These are phyloP conservation scores for Bacillus rossius DNA, from an alignment of 1,140 invertebrate genomes.

Conservation along the genomic window DNA sequence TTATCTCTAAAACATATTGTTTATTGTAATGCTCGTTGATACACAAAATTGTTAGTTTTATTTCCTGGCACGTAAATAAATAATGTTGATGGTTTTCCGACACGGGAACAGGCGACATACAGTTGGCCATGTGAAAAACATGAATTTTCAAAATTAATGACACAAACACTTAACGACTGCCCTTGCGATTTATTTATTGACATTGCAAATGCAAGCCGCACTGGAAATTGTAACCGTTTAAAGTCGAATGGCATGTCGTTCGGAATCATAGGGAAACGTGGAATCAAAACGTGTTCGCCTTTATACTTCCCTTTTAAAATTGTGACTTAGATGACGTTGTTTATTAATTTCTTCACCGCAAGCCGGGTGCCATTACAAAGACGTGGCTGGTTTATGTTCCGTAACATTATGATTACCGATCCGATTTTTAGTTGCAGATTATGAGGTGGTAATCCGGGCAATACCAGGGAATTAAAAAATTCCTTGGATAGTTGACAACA, in stretches of 20 bases:
- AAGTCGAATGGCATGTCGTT: conserved; percentile 40
- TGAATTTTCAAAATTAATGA: too few relatives aligned
- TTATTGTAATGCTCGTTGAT: too few relatives aligned
- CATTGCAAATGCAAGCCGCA: conserved; percentile 45
- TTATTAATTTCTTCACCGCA: conserved; percentile 36
- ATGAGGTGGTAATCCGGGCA: conserved; percentile 38
- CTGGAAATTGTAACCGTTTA: conserved; percentile 46
- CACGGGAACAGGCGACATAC: too few relatives aligned
- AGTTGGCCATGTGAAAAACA: too few relatives aligned
- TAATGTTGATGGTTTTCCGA: too few relatives aligned
- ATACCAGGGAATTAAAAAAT: conserved; percentile 37
- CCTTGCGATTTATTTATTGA: conserved; percentile 53
- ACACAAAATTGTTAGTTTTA: too few relatives aligned
- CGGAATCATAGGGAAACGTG: conserved; percentile 38
- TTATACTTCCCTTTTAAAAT: conserved; percentile 36
- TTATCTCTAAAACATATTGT: too few relatives aligned
- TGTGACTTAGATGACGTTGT: conserved; percentile 37
- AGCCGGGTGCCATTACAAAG: conserved; percentile 44
- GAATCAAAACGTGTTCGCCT: conserved; percentile 38
- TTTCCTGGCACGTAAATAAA: too few relatives aligned
- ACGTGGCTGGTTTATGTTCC: conserved; percentile 40
- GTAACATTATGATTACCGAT: conserved; percentile 39
- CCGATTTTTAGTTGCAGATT: conserved; percentile 39
- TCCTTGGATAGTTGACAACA: conserved; percentile 36
- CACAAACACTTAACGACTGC: conserved; percentile 10